Evolutionary conservation across 2,797 vertebrate genomes (phyloP).

Genomic region (Silurus aristotelis): DNA sequence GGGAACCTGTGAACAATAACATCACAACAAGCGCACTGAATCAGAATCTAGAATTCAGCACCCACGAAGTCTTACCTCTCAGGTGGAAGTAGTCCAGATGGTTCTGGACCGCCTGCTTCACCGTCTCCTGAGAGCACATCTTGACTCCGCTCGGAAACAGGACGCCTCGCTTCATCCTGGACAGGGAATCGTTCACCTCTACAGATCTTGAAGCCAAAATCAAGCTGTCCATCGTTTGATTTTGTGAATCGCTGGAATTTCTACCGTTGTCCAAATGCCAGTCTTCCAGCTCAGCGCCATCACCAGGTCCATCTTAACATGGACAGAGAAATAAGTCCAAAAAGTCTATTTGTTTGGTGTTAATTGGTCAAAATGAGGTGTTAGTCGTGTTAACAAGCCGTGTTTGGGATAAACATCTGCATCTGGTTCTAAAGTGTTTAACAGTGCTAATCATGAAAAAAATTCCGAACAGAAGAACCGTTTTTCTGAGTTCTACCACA

Average conservation of each 20-base stretch:
- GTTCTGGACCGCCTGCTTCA: constrained; percentile 80
- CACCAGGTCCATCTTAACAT: constrained; percentile 53
- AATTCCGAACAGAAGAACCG: not conserved
- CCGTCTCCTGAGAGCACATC: constrained; percentile 85
- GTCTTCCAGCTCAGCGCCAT: constrained; percentile 38
- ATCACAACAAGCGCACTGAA: not conserved
- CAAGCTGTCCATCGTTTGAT: not conserved
- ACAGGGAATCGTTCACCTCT: constrained; percentile 58
- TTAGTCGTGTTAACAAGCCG: not conserved
- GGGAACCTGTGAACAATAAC: not conserved
- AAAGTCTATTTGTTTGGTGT: not conserved
- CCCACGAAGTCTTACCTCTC: constrained; percentile 77
- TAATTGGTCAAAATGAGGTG: constrained; percentile 9
- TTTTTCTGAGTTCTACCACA: not conserved
- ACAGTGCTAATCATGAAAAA: not conserved
- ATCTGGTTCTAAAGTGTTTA: not conserved
- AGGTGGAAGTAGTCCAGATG: constrained; percentile 89
- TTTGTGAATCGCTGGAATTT: constrained; percentile 6
- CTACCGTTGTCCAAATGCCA: not conserved
- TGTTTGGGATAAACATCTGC: not conserved
- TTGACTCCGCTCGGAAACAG: constrained; percentile 88
- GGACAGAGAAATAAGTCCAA: not conserved
- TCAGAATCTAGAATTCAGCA: not conserved
- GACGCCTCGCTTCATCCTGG: constrained; percentile 77
- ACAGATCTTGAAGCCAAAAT: constrained; percentile 31